Base-by-base conservation (phyloP, 2,888 invertebrate genomes). In the Spodoptera exigua region DNA sequence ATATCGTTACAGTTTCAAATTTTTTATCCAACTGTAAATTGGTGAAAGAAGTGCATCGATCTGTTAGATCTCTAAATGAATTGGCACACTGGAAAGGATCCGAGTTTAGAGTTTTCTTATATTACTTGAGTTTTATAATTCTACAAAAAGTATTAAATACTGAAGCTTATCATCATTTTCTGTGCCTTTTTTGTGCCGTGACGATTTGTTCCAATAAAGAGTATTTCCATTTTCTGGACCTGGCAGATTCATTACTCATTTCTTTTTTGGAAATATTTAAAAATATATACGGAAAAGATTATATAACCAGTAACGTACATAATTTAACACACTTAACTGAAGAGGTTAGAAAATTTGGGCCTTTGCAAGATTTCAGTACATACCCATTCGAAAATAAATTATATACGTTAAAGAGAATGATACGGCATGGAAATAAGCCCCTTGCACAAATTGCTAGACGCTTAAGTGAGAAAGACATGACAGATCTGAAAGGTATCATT, bases 11-110 rank as follows among this genome's bases (percentile, higher is more conserved):
- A 14, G 43, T 74, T 1, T 43, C 36, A 0, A 16, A 0, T 7
- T 75, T 76, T 51, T 45, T 73, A 10, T 34, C 41, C 5, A 59
- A 2, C 1, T n/a, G n/a, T 13, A 3, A 18, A 11, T n/a, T 47
- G 5, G 52, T 49, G 2, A 32, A 14, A 21, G 56, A 57, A 49
- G 49, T 57, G n/a, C 56, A 57, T 3, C 27, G 49, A 32, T 14
- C 12, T 1, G 13, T 49, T 0, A 35, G 49, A 37, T 1, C 12
- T 14, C 0, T 52, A n/a, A n/a, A 52, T 1, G 21, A 4, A 0
- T 11, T 52, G 14, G 11, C 52, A 2, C 21, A 46, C 13, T 59
- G 58, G 58, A 59, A 59, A 37, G 58, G 21, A 7, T 47, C 52
- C 7, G 58, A 59, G 27, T 59, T 41, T 11, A 34, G 58, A 1